Conservation (phyloP, 2,113 vertebrate species). For the Tylochromis polylepis region DNA sequence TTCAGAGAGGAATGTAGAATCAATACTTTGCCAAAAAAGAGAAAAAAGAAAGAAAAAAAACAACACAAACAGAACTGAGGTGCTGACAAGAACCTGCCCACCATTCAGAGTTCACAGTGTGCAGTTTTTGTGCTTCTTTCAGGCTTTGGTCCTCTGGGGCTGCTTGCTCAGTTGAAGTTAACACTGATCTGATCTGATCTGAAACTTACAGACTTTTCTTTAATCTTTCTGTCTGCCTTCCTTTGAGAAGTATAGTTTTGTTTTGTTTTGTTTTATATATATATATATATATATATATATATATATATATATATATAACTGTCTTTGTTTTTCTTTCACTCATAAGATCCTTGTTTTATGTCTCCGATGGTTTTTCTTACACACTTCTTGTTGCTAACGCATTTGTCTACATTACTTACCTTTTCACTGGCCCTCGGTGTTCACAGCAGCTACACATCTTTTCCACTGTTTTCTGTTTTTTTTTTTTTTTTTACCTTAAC, state of each 20-base stretch:
- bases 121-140: conserved; percentile 35
- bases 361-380: background rate
- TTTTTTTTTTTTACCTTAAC: background rate
- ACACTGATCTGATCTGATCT: conserved; percentile 44
- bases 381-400: background rate
- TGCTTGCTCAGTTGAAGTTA: conserved; percentile 31
- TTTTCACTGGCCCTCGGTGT: background rate
- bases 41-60: background rate
- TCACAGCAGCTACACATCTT: background rate
- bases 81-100: conserved; percentile 39
- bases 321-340: conserved; percentile 17
- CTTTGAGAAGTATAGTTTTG: background rate
- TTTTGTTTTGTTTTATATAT: background rate
- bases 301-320: background rate
- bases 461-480: background rate
- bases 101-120: conserved; percentile 32
- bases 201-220: conserved; percentile 34
- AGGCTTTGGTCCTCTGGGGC: conserved; percentile 16
- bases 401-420: background rate
- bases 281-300: background rate
- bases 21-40: conserved; percentile 45
- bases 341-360: background rate
- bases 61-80: conserved; percentile 34
- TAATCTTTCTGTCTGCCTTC: conserved; percentile 28
- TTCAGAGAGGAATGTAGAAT: conserved; percentile 47